Conservation (phyloP, 2,113 vertebrate species). For the Xiphophorus couchianus region DNA sequence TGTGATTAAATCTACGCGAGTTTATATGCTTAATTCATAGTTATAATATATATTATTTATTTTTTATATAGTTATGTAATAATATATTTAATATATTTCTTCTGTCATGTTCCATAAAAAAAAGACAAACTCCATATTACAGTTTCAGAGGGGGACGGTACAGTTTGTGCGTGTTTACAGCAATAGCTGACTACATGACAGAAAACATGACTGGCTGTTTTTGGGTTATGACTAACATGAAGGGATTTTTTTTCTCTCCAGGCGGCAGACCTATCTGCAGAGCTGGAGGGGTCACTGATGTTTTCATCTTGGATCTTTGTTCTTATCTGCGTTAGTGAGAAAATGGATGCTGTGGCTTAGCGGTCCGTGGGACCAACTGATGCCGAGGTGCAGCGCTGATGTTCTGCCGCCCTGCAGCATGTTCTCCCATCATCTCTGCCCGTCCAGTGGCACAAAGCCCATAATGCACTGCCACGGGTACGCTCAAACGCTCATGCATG, state of each 20-base stretch:
- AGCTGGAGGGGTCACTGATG: background rate
- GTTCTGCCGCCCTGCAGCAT: constrained; percentile 46
- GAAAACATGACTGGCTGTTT: background rate
- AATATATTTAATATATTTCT: no score
- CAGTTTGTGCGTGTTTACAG: background rate
- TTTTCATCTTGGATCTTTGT: background rate
- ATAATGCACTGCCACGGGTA: constrained; percentile 69
- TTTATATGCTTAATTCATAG: no score
- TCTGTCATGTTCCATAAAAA: no score
- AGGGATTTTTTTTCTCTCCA: background rate
- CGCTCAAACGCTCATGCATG: constrained; percentile 71
- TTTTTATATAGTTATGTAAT: no score
- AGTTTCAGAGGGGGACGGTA: background rate
- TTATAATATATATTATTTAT: no score
- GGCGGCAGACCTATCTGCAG: background rate
- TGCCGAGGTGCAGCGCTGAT: constrained; percentile 19
- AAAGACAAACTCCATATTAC: background rate
- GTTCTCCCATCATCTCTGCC: constrained; percentile 42
- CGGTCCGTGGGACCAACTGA: background rate
- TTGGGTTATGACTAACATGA: background rate
- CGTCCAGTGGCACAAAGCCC: constrained; percentile 49
- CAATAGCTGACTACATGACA: background rate
- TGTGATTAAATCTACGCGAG: no score
- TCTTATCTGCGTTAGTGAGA: background rate
- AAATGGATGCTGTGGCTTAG: background rate